Evolutionary conservation across 2,888 invertebrate species (phyloP).

Genomic region (Drosophila subsilvestris): DNA sequence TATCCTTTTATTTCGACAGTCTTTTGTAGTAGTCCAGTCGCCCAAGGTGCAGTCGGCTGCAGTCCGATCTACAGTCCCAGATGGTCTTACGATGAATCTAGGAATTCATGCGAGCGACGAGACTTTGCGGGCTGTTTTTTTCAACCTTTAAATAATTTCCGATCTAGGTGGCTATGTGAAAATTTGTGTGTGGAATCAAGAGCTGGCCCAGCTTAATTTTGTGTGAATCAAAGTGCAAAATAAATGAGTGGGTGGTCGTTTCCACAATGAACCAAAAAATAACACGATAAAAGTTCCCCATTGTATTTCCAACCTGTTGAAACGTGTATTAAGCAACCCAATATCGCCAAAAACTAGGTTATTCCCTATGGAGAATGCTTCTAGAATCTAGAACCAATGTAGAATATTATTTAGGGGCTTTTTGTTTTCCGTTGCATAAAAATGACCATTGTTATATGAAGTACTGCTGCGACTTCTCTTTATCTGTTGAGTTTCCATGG

Average conservation of each 20-base stretch:
- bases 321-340: too few species aligned
- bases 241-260: not conserved
- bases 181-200: slow-evolving; percentile 29
- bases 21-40: too few species aligned
- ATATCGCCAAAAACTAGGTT: not conserved
- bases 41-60: too few species aligned
- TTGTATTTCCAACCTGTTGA: not conserved
- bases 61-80: slow-evolving; percentile 32
- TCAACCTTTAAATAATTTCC: slow-evolving; percentile 45
- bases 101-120: too few species aligned
- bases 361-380: not conserved
- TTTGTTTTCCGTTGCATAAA: not conserved
- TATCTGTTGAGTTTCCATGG: too few species aligned
- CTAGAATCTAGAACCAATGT: too few species aligned
- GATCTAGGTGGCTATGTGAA: slow-evolving; percentile 26
- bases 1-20: not conserved
- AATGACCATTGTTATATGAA: not conserved
- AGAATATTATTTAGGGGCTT: not conserved
- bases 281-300: not conserved
- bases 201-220: too few species aligned
- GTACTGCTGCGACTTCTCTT: not conserved
- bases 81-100: slow-evolving; percentile 42
- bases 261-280: not conserved
- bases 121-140: too few species aligned
- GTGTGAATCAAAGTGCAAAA: not conserved